Conservation (phyloP, 2,113 vertebrate species). For the Macquaria australasica region DNA sequence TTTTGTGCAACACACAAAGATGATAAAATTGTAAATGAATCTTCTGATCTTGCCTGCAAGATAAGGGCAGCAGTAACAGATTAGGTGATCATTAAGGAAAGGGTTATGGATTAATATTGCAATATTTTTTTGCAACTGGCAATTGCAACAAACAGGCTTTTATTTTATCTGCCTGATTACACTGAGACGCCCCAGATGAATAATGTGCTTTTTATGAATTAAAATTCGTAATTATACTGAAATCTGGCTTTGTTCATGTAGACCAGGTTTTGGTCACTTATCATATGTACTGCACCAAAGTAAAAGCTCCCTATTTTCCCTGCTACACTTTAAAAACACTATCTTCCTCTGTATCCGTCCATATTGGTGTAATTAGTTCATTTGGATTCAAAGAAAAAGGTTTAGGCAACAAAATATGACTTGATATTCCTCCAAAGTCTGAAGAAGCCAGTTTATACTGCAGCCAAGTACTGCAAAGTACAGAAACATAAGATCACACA, state of each 20-base stretch:
- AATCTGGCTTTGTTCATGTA: background rate
- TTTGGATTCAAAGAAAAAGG: conserved; percentile 19
- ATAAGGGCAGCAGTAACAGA: conserved; percentile 12
- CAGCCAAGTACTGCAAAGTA: background rate
- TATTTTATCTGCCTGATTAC: conserved; percentile 9
- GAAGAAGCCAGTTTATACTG: conserved; percentile 11
- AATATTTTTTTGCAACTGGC: background rate
- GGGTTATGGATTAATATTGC: conserved; percentile 26
- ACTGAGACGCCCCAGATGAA: background rate
- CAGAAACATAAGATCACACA: conserved; percentile 2
- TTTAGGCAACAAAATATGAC: conserved; percentile 10
- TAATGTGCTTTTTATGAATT: background rate
- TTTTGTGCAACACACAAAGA: conserved; percentile 32
- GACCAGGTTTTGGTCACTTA: background rate
- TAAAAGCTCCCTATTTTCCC: background rate
- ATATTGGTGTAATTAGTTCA: conserved; percentile 15
- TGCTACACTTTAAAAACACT: background rate
- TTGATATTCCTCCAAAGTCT: conserved; percentile 25
- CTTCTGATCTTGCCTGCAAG: conserved; percentile 27
- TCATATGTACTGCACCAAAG: background rate
- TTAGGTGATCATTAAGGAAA: conserved; percentile 20
- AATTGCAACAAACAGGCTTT: conserved; percentile 20
- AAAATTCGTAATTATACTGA: background rate
- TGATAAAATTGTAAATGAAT: conserved; percentile 27
- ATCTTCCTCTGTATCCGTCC: background rate